A percentile compares a stretch with the other conserved stretches of the same genome.
phyloP scores from a whole-genome alignment of 2,113 vertebrate species.

The pig (Sus scrofa) region DNA sequence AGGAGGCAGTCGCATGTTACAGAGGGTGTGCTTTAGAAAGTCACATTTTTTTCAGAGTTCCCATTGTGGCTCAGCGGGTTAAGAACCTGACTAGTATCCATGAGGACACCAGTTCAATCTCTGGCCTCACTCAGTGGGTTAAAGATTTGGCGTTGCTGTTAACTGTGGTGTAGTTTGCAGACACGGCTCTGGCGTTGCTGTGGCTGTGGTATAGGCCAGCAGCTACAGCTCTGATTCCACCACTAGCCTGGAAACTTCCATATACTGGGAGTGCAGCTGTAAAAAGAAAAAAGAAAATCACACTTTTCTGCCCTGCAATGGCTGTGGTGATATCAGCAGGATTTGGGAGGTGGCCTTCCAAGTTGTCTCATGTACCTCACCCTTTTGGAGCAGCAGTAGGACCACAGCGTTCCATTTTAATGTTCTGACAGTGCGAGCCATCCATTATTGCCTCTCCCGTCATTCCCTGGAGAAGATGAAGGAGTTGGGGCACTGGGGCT shows the following conservation, averaged over 20 bases:
- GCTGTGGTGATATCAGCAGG: neutral
- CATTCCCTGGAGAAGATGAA: neutral
- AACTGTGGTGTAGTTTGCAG: too few relatives aligned
- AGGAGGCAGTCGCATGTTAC: neutral
- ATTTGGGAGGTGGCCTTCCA: neutral
- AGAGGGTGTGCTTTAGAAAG: neutral
- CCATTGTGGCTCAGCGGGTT: too few relatives aligned
- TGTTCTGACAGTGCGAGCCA: accelerated
- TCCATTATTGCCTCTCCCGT: neutral
- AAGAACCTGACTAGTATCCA: too few relatives aligned
- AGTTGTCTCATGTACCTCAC: neutral
- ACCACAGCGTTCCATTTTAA: neutral
- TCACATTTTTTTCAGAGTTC: neutral
- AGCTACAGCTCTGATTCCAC: too few relatives aligned
- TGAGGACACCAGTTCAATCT: too few relatives aligned
- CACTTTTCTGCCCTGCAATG: neutral
- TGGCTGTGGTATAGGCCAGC: too few relatives aligned
- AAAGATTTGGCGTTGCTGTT: too few relatives aligned
- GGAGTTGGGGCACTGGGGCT: accelerated
- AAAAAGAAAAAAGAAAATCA: too few relatives aligned
- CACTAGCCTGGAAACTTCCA: too few relatives aligned
- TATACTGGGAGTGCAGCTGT: too few relatives aligned
- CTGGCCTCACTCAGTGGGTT: too few relatives aligned
- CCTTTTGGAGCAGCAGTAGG: neutral
- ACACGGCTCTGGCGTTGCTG: too few relatives aligned